Conservation (phyloP, 2,797 vertebrate genomes). For the Varecia variegata region DNA sequence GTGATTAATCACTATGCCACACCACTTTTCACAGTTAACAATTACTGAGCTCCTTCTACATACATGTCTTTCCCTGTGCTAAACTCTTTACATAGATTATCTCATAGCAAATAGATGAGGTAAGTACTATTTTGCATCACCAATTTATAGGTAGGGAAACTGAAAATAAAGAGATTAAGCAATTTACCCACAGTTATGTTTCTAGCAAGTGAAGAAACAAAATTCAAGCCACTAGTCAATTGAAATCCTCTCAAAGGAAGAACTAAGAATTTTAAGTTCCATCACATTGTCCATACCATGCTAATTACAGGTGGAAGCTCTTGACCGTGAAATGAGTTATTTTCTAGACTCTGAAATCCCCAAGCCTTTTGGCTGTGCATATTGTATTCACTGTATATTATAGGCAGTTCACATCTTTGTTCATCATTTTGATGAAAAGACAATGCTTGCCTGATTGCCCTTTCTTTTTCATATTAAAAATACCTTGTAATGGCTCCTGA, state of each 20-base stretch:
- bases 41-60: not conserved
- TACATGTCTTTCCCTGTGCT: not conserved
- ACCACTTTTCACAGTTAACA: not conserved
- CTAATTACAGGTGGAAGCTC: constrained; percentile 67
- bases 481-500: not conserved
- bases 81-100: not conserved
- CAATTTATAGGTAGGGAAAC: not conserved
- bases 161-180: not conserved
- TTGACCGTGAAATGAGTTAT: constrained; percentile 35
- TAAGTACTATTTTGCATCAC: not conserved
- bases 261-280: constrained; percentile 54
- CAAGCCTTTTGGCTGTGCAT: not conserved
- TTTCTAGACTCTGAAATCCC: constrained; percentile 56
- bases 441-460: constrained; percentile 53
- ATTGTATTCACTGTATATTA: not conserved
- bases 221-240: constrained; percentile 53
- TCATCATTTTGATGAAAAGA: constrained; percentile 33
- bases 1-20: not conserved
- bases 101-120: not conserved
- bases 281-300: constrained; percentile 57
- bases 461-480: constrained; percentile 37
- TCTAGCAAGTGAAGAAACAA: not conserved
- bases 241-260: constrained; percentile 34
- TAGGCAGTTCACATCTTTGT: constrained; percentile 50
- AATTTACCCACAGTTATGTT: not conserved